Evolutionary conservation across 2,888 invertebrate species (phyloP).

Genomic region (Palloptera scutellata): DNA sequence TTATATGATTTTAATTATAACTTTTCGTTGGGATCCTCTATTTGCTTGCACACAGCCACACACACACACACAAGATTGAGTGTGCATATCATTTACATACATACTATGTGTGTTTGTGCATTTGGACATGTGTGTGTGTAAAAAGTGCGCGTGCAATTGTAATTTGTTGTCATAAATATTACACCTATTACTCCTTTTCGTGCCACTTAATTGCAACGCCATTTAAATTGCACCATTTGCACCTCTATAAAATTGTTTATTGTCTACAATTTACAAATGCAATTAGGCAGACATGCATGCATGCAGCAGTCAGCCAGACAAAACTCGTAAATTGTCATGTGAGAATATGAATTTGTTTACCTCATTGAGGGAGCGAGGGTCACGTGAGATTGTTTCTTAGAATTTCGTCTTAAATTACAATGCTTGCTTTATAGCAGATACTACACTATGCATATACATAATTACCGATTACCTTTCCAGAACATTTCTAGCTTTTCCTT

Average conservation of each 20-base stretch:
- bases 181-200: not conserved
- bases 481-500: not conserved
- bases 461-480: not conserved
- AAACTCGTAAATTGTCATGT: conserved; percentile 11
- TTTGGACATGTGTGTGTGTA: too few species aligned
- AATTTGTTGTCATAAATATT: not conserved
- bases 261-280: conserved; percentile 49
- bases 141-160: too few species aligned
- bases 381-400: conserved; percentile 14
- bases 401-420: not conserved
- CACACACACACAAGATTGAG: not conserved
- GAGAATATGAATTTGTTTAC: not conserved
- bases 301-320: conserved; percentile 13
- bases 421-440: not conserved
- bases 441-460: too few species aligned
- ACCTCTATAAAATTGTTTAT: conserved; percentile 34
- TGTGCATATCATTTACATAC: too few species aligned
- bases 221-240: conserved; percentile 21
- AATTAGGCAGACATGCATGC: conserved; percentile 44
- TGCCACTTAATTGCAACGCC: conserved; percentile 4
- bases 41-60: not conserved
- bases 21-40: too few species aligned
- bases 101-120: too few species aligned
- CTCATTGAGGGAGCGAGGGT: not conserved
- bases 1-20: too few species aligned